These are phyloP conservation scores for Empis livida DNA, from an alignment of 2,888 invertebrate species.

Conservation along the genomic window DNA sequence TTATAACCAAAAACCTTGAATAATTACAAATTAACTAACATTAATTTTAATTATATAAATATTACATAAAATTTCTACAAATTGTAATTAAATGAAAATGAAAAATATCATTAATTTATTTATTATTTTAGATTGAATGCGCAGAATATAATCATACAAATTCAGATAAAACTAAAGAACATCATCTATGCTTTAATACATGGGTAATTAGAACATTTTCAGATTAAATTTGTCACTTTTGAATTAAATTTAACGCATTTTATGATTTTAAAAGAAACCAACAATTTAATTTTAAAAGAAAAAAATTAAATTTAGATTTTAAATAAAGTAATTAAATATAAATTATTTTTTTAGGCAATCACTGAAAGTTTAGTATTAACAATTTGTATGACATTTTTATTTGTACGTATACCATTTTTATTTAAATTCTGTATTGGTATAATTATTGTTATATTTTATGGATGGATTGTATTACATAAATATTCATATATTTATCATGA, in stretches of 20 bases:
- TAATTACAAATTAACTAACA: too few relatives aligned
- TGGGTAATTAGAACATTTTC: too few relatives aligned
- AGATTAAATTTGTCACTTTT: too few relatives aligned
- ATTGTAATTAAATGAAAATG: neutral
- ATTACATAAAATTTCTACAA: too few relatives aligned
- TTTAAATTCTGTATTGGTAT: slow-evolving; percentile 63
- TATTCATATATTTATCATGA: slow-evolving; percentile 42
- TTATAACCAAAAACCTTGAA: too few relatives aligned
- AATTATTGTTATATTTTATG: slow-evolving; percentile 50
- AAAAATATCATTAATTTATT: neutral
- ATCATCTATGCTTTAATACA: slow-evolving; percentile 28
- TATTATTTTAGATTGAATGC: slow-evolving; percentile 18
- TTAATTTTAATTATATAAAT: too few relatives aligned
- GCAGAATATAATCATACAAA: slow-evolving; percentile 8
- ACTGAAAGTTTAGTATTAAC: slow-evolving; percentile 44
- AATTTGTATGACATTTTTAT: slow-evolving; percentile 59
- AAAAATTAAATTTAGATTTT: neutral
- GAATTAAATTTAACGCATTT: too few relatives aligned
- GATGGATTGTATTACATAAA: slow-evolving; percentile 52
- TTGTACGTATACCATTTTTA: slow-evolving; percentile 71
- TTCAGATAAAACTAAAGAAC: slow-evolving; percentile 10
- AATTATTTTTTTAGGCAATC: slow-evolving; percentile 26
- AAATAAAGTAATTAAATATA: neutral
- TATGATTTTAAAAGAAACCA: too few relatives aligned
- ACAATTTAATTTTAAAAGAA: too few relatives aligned